Percentiles rank a stretch among this genome's conserved stretches.
These are phyloP conservation scores for Austrofundulus limnaeus DNA, from an alignment of 2,113 vertebrate genomes.

Conservation along the genomic window DNA sequence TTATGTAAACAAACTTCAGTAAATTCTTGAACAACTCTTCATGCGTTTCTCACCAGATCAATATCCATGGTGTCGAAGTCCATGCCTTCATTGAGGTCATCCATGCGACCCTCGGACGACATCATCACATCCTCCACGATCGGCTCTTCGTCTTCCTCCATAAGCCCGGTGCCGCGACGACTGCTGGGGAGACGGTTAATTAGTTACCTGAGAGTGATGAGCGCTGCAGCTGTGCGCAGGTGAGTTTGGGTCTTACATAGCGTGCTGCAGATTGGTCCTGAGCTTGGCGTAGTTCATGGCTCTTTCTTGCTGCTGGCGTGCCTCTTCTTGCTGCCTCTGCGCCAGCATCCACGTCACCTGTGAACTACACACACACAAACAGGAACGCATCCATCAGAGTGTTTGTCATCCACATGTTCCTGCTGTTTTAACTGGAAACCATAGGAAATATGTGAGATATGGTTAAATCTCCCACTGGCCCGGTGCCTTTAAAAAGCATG, in stretches of 20 bases:
- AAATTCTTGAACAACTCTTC: neutral
- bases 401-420: conserved; percentile 10
- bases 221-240: neutral
- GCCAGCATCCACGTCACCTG: conserved; percentile 99
- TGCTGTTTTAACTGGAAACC: conserved; percentile 7
- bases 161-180: conserved; percentile 94
- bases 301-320: conserved; percentile 95
- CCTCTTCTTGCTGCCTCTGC: conserved; percentile 95
- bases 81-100: conserved; percentile 99
- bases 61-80: conserved; percentile 99
- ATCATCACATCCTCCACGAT: conserved; percentile 99
- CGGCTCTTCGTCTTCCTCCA: conserved; percentile 99
- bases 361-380: conserved; percentile 83
- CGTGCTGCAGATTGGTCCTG: conserved; percentile 97
- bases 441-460: neutral
- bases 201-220: neutral
- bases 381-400: conserved; percentile 17
- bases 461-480: conserved; percentile 34
- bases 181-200: conserved; percentile 68
- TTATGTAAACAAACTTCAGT: too few species aligned
- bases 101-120: conserved; percentile 98
- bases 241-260: conserved; percentile 85
- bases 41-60: conserved; percentile 87
- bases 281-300: conserved; percentile 98
- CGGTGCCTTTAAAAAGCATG: conserved; percentile 26